A percentile compares a stretch with the other conserved stretches of the same genome.
These are phyloP conservation scores for Corythornis cristatus DNA, from an alignment of 2,113 vertebrate species.

Conservation along the genomic window DNA sequence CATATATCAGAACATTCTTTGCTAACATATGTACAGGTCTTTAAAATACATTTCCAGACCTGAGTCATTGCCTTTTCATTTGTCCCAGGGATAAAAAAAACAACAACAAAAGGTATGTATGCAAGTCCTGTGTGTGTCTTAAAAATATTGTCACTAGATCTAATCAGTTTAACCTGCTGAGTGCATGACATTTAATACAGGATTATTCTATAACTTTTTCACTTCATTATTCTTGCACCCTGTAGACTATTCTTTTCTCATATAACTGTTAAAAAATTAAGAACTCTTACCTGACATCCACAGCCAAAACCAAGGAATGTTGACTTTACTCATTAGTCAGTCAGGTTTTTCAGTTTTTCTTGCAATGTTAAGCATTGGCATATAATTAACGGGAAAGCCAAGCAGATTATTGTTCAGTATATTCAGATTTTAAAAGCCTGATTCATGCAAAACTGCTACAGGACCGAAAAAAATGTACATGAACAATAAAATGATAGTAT, in stretches of 20 bases:
- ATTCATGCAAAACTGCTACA: neutral
- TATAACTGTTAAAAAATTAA: neutral
- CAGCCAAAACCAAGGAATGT: neutral
- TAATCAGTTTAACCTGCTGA: slow-evolving; percentile 18
- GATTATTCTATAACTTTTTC: neutral
- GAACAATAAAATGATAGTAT: neutral
- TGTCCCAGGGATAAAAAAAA: rapidly evolving
- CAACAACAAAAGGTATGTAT: neutral
- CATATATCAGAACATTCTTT: neutral
- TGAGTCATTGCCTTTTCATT: neutral
- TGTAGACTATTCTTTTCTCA: slow-evolving; percentile 5
- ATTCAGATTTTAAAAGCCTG: neutral
- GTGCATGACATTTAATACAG: slow-evolving; percentile 7
- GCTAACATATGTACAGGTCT: neutral
- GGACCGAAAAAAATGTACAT: neutral
- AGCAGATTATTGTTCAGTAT: neutral
- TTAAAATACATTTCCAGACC: neutral
- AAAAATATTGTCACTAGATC: slow-evolving; percentile 34
- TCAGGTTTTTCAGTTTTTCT: neutral
- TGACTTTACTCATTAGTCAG: neutral
- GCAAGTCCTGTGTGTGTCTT: neutral
- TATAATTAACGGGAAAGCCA: neutral
- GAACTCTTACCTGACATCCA: neutral
- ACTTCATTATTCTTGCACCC: slow-evolving; percentile 14
- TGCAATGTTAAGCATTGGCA: neutral